phyloP scores from a whole-genome alignment of 2,888 invertebrate genomes.

The Taenaris catops region DNA sequence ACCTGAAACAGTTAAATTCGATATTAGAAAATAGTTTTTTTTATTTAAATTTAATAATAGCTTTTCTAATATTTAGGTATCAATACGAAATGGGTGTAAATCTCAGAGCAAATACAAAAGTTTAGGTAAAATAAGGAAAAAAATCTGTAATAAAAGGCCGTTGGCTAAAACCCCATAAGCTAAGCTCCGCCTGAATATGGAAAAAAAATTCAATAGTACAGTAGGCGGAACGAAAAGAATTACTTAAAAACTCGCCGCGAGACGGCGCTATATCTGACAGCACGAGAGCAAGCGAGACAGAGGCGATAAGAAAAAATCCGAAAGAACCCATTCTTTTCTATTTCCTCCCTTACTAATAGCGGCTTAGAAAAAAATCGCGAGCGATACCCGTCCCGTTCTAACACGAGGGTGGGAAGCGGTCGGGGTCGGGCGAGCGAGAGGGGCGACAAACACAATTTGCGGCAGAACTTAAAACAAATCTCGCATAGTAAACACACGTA shows the following conservation, averaged over 20 bases:
- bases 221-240: slow-evolving; percentile 73
- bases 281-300: slow-evolving; percentile 62
- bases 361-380: slow-evolving; percentile 74
- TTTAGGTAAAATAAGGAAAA: slow-evolving; percentile 40
- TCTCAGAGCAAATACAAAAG: slow-evolving; percentile 11
- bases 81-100: slow-evolving; percentile 1
- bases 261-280: slow-evolving; percentile 37
- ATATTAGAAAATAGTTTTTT: no score
- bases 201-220: slow-evolving; percentile 60
- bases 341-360: slow-evolving; percentile 75
- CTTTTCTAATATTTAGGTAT: not conserved
- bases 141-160: slow-evolving; percentile 50
- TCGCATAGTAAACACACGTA: no score
- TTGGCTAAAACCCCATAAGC: slow-evolving; percentile 62
- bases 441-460: no score
- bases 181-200: slow-evolving; percentile 70
- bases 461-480: no score
- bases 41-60: no score
- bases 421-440: slow-evolving; percentile 69
- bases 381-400: slow-evolving; percentile 64
- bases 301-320: slow-evolving; percentile 68
- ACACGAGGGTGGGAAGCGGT: slow-evolving; percentile 55
- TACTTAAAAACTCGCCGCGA: slow-evolving; percentile 54
- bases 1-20: no score
- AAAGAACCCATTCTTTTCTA: slow-evolving; percentile 77